Evolutionary conservation across 2,888 invertebrate genomes (phyloP), one percentile per base, ranked within the genome.

Genomic region (Fragum sueziense): DNA sequence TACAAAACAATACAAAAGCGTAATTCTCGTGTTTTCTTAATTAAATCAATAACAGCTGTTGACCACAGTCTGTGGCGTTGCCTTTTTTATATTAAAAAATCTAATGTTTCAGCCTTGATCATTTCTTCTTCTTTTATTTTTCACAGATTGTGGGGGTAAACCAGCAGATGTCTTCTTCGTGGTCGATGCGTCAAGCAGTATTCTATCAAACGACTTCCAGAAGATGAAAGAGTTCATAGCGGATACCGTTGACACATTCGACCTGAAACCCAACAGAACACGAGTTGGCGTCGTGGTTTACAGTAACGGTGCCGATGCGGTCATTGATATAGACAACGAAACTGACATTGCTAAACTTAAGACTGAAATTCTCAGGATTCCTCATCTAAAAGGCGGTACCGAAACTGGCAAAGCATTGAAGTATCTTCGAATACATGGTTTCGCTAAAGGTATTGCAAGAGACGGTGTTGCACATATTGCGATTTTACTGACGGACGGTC

Each of bases 151-250:
- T 74, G 78, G 85, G 9, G 86, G 88, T 14, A 80, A 85, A 47
- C 85, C 89, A 33, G 85, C 90, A 1, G 85, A 87, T 70, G 68
- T 85, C 4, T 82, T 86, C 76, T 86, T 85, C 69, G 76, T 82
- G 1, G 74, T 87, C 25, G 86, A 86, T 52, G 83, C 88, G 14
- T 90, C 90, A 11, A 88, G 85, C 54, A 90, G 89, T 70, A 88
- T 90, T 62, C 77, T 76, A 78, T 52, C 51, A 0, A 69, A 75
- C 0, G 86, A 91, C 73, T 89, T 86, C 79, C 54, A 70, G 25
- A 86, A 86, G 47, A 89, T 89, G 73, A 70, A 88, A 33, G 51
- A 52, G 0, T 91, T 90, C 74, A 86, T 89, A 14, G 77, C 78
- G 22, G 74, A 85, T 11, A 79, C 90, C 25, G 78, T 90, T 11